A percentile compares a stretch with the other conserved stretches of the same genome.
phyloP scores from a whole-genome alignment of 2,113 vertebrate genomes.

The Apodemus speciosus region DNA sequence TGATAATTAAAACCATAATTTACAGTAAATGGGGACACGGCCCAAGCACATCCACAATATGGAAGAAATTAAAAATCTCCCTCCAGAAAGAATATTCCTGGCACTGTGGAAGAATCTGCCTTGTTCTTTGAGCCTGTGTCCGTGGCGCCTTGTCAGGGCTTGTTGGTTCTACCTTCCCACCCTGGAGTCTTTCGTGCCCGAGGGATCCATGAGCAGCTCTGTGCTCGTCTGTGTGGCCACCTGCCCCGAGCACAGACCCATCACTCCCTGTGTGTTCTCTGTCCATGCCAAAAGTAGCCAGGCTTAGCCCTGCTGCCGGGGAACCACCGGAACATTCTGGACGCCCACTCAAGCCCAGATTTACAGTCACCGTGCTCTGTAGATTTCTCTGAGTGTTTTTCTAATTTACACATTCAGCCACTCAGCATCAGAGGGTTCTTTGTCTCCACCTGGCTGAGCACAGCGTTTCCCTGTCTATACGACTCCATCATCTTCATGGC shows the following conservation, averaged over 20 bases:
- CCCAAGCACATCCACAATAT: conserved; percentile 57
- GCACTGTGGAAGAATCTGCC: neutral
- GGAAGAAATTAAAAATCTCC: conserved; percentile 73
- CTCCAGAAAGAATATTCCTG: conserved; percentile 10
- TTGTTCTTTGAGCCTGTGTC: neutral
- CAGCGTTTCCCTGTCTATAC: neutral
- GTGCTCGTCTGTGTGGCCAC: neutral
- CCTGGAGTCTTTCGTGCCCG: neutral
- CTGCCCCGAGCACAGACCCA: rapidly evolving
- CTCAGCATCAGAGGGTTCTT: neutral
- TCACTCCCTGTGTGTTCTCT: neutral
- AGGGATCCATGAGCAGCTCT: neutral
- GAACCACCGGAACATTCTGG: neutral
- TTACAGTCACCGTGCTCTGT: neutral
- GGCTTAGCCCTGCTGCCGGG: neutral
- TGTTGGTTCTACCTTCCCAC: neutral
- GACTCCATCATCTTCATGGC: neutral
- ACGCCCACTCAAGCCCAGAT: neutral
- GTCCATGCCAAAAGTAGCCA: rapidly evolving
- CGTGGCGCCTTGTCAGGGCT: rapidly evolving
- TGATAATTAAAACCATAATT: conserved; percentile 83
- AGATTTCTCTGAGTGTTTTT: neutral
- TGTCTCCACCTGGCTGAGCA: neutral
- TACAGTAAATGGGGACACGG: conserved; percentile 77
- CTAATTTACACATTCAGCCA: neutral